Evolutionary conservation across 2,113 vertebrate species (phyloP).

Genomic region (Cynopterus brachyotis): DNA sequence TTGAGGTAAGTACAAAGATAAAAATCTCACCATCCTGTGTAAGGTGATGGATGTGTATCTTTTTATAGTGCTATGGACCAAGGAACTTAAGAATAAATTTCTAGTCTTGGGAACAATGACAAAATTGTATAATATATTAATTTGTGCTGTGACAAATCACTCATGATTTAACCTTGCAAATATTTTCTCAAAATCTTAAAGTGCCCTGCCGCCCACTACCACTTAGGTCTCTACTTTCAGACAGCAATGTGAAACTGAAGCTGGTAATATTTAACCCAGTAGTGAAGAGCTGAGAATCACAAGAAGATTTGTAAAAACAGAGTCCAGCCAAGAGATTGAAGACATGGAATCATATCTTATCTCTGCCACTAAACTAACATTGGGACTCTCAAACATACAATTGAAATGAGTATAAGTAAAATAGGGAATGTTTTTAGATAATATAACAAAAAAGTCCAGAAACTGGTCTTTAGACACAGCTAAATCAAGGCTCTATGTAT

Average conservation of each 20-base stretch:
- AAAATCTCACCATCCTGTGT: conserved; percentile 49
- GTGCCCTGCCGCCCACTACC: rapidly evolving
- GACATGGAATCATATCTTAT: background rate
- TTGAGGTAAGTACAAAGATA: conserved; percentile 67
- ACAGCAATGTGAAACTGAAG: background rate
- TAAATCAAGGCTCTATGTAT: background rate
- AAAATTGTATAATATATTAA: conserved; percentile 61
- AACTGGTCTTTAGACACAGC: background rate
- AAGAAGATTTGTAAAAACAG: background rate
- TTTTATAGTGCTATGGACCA: conserved; percentile 54
- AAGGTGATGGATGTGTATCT: conserved; percentile 59
- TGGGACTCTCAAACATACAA: background rate
- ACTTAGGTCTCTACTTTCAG: conserved; percentile 12
- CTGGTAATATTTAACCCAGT: background rate
- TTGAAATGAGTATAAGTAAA: background rate
- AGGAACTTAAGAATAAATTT: conserved; percentile 62
- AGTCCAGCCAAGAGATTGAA: background rate
- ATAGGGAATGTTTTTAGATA: background rate
- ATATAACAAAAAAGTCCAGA: background rate
- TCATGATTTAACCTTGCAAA: conserved; percentile 36
- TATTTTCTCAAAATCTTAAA: conserved; percentile 29
- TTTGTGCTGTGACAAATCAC: conserved; percentile 52
- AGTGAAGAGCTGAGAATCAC: background rate
- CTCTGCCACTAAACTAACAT: background rate
- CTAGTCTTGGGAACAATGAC: conserved; percentile 8